Percentiles rank a stretch among this genome's conserved stretches.
Conservation (phyloP, 2,797 vertebrate genomes). For the Periophthalmus magnuspinnatus region DNA sequence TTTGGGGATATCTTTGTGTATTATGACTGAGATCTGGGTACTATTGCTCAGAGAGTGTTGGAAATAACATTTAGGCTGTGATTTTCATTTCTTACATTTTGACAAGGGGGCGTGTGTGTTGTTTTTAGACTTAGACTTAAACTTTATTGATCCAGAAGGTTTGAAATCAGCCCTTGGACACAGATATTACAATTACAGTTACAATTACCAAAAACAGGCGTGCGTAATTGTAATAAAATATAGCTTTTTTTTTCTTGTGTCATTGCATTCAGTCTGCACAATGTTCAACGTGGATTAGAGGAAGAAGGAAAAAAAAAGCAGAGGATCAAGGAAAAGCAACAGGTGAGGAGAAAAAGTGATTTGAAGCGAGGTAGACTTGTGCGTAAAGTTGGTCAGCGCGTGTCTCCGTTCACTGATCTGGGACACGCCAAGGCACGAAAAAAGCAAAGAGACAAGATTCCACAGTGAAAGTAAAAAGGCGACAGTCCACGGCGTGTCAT, state of each 20-base stretch:
- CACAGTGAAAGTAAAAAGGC: background rate
- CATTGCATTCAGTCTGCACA: background rate
- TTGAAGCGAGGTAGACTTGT: background rate
- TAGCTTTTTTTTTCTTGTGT: background rate
- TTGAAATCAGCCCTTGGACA: background rate
- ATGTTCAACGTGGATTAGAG: background rate
- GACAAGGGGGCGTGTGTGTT: background rate
- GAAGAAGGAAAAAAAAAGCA: background rate
- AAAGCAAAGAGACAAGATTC: background rate
- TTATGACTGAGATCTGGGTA: background rate
- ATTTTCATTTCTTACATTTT: background rate
- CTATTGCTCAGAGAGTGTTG: background rate
- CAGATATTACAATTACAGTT: no score
- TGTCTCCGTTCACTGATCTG: constrained; percentile 5
- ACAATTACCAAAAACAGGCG: no score
- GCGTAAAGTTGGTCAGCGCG: background rate
- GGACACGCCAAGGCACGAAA: background rate
- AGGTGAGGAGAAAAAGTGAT: constrained; percentile 4
- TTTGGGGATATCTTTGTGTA: background rate
- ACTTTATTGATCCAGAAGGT: no score
- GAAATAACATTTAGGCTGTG: background rate
- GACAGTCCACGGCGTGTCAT: constrained; percentile 32
- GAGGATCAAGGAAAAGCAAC: background rate
- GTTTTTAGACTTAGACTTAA: background rate
- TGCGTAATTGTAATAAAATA: no score